Percentiles rank a stretch among this genome's conserved stretches.
These are phyloP conservation scores for Cyclophora albipunctata DNA, from an alignment of 2,888 invertebrate genomes.

Conservation along the genomic window DNA sequence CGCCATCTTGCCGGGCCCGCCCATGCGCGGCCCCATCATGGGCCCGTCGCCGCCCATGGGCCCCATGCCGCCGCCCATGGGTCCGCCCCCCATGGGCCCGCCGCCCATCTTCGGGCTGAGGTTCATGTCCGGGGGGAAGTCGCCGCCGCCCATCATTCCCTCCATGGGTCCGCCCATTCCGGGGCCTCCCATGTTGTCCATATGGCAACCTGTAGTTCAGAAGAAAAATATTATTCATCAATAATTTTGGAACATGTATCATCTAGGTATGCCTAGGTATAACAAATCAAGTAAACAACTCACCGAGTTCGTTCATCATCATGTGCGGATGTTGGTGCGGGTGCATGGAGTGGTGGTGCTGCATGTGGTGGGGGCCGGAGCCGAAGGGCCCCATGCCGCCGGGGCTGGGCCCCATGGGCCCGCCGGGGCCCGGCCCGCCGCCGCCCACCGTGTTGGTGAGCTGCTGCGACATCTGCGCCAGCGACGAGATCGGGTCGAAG, in stretches of 20 bases:
- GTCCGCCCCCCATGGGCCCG: slow-evolving; percentile 67
- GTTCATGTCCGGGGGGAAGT: slow-evolving; percentile 71
- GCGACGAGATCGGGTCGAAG: slow-evolving; percentile 94
- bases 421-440: slow-evolving; percentile 44
- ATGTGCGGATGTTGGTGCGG: slow-evolving; percentile 68
- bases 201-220: slow-evolving; percentile 58
- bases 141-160: slow-evolving; percentile 69
- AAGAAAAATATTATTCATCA: neutral
- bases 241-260: neutral
- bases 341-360: slow-evolving; percentile 66
- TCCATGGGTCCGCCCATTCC: slow-evolving; percentile 73
- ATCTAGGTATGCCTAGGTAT: neutral
- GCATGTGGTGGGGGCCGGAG: slow-evolving; percentile 62
- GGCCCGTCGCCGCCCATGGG: slow-evolving; percentile 72
- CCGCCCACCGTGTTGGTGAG: slow-evolving; percentile 83
- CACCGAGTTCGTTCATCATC: slow-evolving; percentile 73
- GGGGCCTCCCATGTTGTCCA: slow-evolving; percentile 67
- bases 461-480: slow-evolving; percentile 96
- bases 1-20: slow-evolving; percentile 71
- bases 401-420: slow-evolving; percentile 54
- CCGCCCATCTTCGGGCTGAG: slow-evolving; percentile 81
- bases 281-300: slow-evolving; percentile 6
- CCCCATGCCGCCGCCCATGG: slow-evolving; percentile 71
- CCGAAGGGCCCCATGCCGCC: slow-evolving; percentile 59
- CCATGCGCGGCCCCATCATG: slow-evolving; percentile 81